Evolutionary conservation across 2,888 invertebrate genomes (phyloP), one percentile per base, ranked within the genome.

Genomic region (Xestia ashworthii): DNA sequence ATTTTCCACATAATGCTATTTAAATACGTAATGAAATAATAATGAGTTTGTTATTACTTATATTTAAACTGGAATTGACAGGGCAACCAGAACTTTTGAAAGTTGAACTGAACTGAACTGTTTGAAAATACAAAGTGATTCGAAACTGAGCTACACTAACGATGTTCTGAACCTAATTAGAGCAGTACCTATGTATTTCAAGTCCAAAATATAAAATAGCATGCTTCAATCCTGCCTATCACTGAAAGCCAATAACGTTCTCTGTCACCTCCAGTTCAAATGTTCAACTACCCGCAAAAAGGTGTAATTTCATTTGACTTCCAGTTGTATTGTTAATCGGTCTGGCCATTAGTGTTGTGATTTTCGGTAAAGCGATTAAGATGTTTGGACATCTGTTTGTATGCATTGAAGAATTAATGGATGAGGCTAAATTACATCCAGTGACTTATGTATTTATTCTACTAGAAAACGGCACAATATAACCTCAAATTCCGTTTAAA

Each of bases 1-100:
- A 88, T 89, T 90, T 90, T 90, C 86, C 83, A 88, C 85, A 81
- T 88, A 88, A 83, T 71, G 77, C 78, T 85, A 80, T 81, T 38
- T 58, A 76, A 58, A n/a, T 65, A 65, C 38, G 38, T 65, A n/a
- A 78, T 64, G 44, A 65, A 62, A 53, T 66, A 41, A 76, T 69
- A 71, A 74, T 62, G 62, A 19, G 55, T 62, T 64, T 71, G 8
- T 22, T 44, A 48, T 68, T 67, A 46, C 55, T 19, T 73, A 22
- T 32, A 19, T 67, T 32, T 48, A 44, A 12, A 25, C 68, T 74
- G 64, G 58, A 64, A 38, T 70, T 19, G 53, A 16, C n/a, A 65
- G 68, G 55, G 25, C 32, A 22, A 50, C 8, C 44, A 6, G n/a
- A 14, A 6, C 14, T n/a, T 12, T 4, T n/a, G n/a, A n/a, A n/a